phyloP scores from a whole-genome alignment of 2,113 vertebrate species.

The Pseudopodoces humilis region DNA sequence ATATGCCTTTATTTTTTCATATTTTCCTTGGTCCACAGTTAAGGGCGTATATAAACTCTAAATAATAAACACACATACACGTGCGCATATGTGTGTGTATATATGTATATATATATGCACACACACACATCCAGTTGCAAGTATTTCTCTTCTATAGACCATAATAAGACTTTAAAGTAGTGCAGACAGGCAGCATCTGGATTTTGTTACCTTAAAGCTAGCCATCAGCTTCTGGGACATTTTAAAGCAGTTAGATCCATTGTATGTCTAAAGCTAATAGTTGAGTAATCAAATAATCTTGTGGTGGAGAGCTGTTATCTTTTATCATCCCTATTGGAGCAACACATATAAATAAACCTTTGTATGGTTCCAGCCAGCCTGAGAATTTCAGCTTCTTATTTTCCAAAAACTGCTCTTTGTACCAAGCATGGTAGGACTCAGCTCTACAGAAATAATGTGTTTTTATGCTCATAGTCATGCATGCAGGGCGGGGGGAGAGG shows the following conservation, averaged over 20 bases:
- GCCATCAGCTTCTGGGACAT: constrained; percentile 73
- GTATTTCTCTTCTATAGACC: constrained; percentile 30
- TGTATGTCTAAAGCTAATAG: constrained; percentile 66
- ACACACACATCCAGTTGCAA: not conserved
- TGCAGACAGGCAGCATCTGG: constrained; percentile 74
- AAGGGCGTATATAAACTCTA: not conserved
- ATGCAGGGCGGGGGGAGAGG: too few species aligned
- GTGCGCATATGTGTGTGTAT: not conserved
- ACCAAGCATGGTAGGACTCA: not conserved
- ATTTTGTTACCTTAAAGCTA: constrained; percentile 76
- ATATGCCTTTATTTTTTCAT: not conserved
- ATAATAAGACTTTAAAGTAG: constrained; percentile 25
- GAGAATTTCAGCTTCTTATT: constrained; percentile 3
- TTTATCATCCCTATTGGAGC: constrained; percentile 1
- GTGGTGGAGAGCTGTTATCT: constrained; percentile 1
- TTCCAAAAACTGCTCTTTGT: constrained; percentile 5
- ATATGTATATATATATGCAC: not conserved
- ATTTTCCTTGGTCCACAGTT: not conserved
- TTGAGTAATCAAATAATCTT: constrained; percentile 58
- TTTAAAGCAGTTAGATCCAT: constrained; percentile 70
- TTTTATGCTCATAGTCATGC: constrained; percentile 13
- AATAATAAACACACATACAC: not conserved
- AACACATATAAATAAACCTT: constrained; percentile 5
- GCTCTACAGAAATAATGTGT: constrained; percentile 5
- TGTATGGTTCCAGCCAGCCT: not conserved